A percentile compares a stretch with the other conserved stretches of the same genome.
Conservation (phyloP, 2,888 invertebrate species). For the Tenthredo distinguenda region DNA sequence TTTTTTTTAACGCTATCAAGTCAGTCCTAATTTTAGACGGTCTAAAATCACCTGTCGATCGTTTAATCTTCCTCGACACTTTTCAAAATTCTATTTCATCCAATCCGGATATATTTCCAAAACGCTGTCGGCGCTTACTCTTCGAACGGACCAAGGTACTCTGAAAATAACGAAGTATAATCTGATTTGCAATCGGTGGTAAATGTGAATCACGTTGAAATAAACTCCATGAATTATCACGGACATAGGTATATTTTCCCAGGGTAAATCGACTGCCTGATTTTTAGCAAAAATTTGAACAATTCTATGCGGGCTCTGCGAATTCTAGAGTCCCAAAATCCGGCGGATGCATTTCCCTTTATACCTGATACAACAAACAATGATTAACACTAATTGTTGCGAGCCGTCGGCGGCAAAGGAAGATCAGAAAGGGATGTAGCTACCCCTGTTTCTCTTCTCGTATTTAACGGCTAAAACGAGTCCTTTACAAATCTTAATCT, state of each 20-base stretch:
- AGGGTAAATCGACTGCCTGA: not conserved
- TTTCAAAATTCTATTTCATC: not conserved
- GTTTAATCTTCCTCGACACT: slow-evolving; percentile 5
- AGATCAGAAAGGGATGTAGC: slow-evolving; percentile 51
- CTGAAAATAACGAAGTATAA: slow-evolving; percentile 6
- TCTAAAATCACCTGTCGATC: not conserved
- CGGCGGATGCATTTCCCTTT: not conserved
- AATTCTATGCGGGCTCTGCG: not conserved
- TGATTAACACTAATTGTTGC: not conserved
- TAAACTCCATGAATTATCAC: not conserved
- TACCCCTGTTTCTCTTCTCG: not conserved
- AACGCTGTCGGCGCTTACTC: not conserved
- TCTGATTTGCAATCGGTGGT: not conserved
- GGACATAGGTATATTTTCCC: not conserved
- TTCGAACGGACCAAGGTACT: not conserved
- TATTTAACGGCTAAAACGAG: slow-evolving; percentile 16
- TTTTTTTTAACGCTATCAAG: not conserved
- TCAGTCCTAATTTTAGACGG: not conserved
- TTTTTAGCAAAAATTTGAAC: not conserved
- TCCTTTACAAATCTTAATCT: slow-evolving; percentile 39
- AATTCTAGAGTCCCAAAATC: not conserved
- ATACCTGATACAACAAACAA: not conserved
- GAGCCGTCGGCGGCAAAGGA: slow-evolving; percentile 32
- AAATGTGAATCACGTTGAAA: not conserved
- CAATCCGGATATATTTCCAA: not conserved